These are phyloP conservation scores for Varanus komodoensis DNA, from an alignment of 2,113 vertebrate species.

Conservation along the genomic window DNA sequence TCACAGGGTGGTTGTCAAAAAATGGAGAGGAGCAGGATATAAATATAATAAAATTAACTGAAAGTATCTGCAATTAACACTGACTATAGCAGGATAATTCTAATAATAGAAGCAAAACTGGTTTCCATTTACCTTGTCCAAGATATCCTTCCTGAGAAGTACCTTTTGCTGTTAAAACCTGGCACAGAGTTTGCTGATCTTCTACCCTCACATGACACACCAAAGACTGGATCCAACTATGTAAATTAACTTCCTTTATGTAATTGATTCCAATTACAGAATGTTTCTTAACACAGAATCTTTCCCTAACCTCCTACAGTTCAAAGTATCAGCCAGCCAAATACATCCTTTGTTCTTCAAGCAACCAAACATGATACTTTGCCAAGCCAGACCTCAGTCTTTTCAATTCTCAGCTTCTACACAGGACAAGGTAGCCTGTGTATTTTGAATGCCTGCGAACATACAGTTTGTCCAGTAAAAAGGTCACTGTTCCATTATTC, in stretches of 20 bases:
- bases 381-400: neutral
- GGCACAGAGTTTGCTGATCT: neutral
- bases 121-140: neutral
- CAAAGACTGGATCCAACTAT: neutral
- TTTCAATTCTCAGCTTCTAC: neutral
- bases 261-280: neutral
- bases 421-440: neutral
- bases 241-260: neutral
- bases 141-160: neutral
- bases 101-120: neutral
- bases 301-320: neutral
- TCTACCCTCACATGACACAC: neutral
- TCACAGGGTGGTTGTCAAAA: no score
- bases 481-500: neutral
- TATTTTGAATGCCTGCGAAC: neutral
- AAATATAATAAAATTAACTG: neutral
- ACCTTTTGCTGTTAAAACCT: no score
- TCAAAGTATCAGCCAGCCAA: neutral
- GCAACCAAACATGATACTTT: neutral
- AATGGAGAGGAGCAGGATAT: no score
- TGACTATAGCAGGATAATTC: neutral
- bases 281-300: neutral
- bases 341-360: conserved; percentile 1
- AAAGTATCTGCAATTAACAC: neutral
- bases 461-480: neutral